Evolutionary conservation across 2,113 vertebrate species (phyloP).

Genomic region (Mobula birostris): DNA sequence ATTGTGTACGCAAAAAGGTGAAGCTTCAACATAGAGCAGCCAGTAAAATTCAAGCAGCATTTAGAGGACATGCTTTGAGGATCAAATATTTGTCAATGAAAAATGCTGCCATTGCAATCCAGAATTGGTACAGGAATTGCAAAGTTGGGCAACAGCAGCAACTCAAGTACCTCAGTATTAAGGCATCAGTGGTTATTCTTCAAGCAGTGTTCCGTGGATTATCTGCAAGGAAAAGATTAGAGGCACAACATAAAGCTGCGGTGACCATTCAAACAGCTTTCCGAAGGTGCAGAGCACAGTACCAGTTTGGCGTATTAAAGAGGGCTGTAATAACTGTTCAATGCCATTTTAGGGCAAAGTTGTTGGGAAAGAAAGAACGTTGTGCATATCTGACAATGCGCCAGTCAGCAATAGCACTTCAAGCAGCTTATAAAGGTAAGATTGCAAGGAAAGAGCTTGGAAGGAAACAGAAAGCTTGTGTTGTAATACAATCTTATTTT

Average conservation of each 20-base stretch:
- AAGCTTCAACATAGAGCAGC: slow-evolving; percentile 55
- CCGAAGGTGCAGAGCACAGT: slow-evolving; percentile 52
- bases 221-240: slow-evolving; percentile 54
- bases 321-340: slow-evolving; percentile 58
- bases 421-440: slow-evolving; percentile 70
- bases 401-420: slow-evolving; percentile 50
- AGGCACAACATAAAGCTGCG: slow-evolving; percentile 52
- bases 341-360: slow-evolving; percentile 56
- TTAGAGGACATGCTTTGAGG: slow-evolving; percentile 59
- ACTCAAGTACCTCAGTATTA: slow-evolving; percentile 53
- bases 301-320: slow-evolving; percentile 49
- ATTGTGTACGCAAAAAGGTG: slow-evolving; percentile 50
- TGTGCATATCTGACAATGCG: slow-evolving; percentile 49
- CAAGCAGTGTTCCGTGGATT: slow-evolving; percentile 69
- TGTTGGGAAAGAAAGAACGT: slow-evolving; percentile 47
- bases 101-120: slow-evolving; percentile 59
- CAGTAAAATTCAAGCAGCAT: slow-evolving; percentile 66
- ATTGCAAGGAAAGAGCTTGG: slow-evolving; percentile 52
- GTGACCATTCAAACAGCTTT: slow-evolving; percentile 67
- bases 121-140: slow-evolving; percentile 67
- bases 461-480: slow-evolving; percentile 50
- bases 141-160: slow-evolving; percentile 44
- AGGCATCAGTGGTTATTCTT: slow-evolving; percentile 56
- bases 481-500: slow-evolving; percentile 68
- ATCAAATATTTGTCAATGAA: slow-evolving; percentile 47